Evolutionary conservation across 2,888 invertebrate species (phyloP).

Genomic region (Azorinus chamasolen): DNA sequence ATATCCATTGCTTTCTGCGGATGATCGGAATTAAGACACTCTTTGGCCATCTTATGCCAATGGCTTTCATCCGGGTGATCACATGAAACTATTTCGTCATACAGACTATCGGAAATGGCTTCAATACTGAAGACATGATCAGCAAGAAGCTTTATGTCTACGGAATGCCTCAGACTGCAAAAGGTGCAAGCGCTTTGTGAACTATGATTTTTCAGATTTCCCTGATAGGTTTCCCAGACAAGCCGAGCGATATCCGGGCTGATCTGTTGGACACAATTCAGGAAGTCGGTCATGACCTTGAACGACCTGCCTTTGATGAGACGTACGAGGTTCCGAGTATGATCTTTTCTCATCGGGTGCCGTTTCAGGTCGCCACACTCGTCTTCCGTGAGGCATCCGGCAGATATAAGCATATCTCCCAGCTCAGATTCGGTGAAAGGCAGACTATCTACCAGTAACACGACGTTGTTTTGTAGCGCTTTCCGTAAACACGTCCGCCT

Average conservation of each 20-base stretch:
- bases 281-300: slow-evolving; percentile 3
- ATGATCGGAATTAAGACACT: too few species aligned
- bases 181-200: slow-evolving; percentile 8
- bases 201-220: too few species aligned
- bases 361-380: slow-evolving; percentile 14
- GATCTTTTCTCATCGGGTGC: slow-evolving; percentile 9
- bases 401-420: slow-evolving; percentile 16
- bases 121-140: slow-evolving; percentile 15
- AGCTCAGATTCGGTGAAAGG: slow-evolving; percentile 27
- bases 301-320: slow-evolving; percentile 22
- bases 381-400: slow-evolving; percentile 26
- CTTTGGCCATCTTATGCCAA: too few species aligned
- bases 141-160: slow-evolving; percentile 16
- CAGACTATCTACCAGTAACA: slow-evolving; percentile 16
- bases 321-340: slow-evolving; percentile 15
- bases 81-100: slow-evolving; percentile 3
- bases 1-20: too few species aligned
- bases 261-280: background rate
- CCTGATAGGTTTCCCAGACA: too few species aligned
- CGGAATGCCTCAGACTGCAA: slow-evolving; percentile 10
- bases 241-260: too few species aligned
- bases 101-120: slow-evolving; percentile 13
- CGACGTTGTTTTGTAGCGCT: slow-evolving; percentile 14
- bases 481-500: background rate
- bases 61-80: too few species aligned